These are phyloP conservation scores for Ceyx erithaca DNA, from an alignment of 2,797 vertebrate genomes.

Conservation along the genomic window DNA sequence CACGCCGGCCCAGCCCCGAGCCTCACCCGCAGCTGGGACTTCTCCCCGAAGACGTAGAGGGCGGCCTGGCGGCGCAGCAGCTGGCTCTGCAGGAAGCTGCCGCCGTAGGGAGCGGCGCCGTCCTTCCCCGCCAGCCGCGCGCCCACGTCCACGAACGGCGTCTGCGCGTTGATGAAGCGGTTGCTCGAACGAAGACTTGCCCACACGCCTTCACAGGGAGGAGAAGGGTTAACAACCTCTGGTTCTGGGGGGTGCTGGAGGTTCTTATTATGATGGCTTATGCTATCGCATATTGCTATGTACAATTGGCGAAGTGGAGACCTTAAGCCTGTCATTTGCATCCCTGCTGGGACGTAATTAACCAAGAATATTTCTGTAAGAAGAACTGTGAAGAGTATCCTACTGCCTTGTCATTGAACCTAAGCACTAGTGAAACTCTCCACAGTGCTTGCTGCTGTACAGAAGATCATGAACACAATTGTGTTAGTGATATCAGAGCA, in stretches of 20 bases:
- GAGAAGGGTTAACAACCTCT: slow-evolving; percentile 39
- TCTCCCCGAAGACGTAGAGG: slow-evolving; percentile 96
- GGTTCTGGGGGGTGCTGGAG: neutral
- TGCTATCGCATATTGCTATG: neutral
- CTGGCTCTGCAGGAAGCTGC: slow-evolving; percentile 89
- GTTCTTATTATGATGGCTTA: neutral
- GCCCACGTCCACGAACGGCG: slow-evolving; percentile 85
- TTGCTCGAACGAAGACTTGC: slow-evolving; percentile 95
- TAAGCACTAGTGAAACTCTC: neutral
- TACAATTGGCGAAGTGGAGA: neutral
- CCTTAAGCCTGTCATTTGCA: neutral
- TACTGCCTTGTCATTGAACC: neutral
- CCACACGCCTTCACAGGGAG: slow-evolving; percentile 90
- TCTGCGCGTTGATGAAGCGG: slow-evolving; percentile 86
- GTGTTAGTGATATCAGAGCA: neutral
- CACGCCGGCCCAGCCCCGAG: too few species aligned
- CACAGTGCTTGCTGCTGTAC: neutral
- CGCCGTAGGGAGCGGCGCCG: slow-evolving; percentile 81
- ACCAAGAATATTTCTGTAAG: neutral
- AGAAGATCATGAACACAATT: neutral
- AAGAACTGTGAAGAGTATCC: neutral
- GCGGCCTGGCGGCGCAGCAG: slow-evolving; percentile 93
- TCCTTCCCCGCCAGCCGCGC: slow-evolving; percentile 91
- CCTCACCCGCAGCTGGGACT: slow-evolving; percentile 91
- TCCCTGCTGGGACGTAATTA: neutral